A percentile compares a stretch with the other conserved stretches of the same genome.
phyloP scores from a whole-genome alignment of 2,888 invertebrate genomes.

The Limnephilus rhombicus region DNA sequence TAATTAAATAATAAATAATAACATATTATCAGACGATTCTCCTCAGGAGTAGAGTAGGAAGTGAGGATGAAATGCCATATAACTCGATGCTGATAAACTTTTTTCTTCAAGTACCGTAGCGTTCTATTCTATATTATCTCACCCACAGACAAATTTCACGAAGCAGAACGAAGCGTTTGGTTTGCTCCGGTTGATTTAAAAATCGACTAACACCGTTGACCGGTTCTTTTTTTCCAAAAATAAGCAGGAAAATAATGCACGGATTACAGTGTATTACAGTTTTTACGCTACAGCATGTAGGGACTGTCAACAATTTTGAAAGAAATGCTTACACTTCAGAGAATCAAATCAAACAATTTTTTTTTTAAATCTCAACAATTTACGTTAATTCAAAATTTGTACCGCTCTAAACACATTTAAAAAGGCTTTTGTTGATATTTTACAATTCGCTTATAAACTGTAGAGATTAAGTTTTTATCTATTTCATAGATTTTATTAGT shows the following conservation, averaged over 20 bases:
- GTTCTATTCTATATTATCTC: neutral
- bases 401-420: neutral
- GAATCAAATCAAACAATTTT: neutral
- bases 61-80: neutral
- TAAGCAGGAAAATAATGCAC: neutral
- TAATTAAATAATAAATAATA: too few species aligned
- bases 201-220: neutral
- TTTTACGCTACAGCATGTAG: neutral
- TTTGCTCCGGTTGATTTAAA: neutral
- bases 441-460: neutral
- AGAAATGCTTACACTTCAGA: conserved; percentile 15
- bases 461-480: neutral
- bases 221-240: neutral
- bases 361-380: neutral
- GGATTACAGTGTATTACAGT: neutral
- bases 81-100: neutral
- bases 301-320: neutral
- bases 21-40: neutral
- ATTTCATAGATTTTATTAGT: too few species aligned
- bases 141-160: neutral
- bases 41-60: neutral
- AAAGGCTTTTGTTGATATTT: neutral
- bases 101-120: neutral
- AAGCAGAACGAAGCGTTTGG: neutral
- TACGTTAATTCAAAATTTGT: neutral